These are phyloP conservation scores for Homarus gammarus DNA, from an alignment of 2,888 invertebrate species.

Conservation along the genomic window DNA sequence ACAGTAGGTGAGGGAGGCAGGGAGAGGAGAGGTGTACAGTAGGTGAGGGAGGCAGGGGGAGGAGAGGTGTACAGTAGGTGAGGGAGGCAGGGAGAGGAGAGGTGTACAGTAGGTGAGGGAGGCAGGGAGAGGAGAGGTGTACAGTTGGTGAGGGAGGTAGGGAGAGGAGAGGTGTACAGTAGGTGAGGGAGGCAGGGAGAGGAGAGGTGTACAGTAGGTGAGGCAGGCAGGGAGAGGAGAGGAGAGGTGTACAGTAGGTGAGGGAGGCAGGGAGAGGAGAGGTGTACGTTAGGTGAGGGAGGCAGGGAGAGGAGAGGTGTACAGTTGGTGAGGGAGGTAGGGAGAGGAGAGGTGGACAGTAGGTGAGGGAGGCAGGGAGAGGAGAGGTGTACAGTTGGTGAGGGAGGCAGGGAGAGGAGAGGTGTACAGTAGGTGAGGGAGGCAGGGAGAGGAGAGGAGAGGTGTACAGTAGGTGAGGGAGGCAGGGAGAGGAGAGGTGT, in stretches of 20 bases:
- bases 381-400: background rate
- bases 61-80: background rate
- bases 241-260: background rate
- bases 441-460: background rate
- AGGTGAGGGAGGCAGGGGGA: background rate
- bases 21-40: background rate
- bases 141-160: background rate
- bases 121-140: background rate
- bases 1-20: background rate
- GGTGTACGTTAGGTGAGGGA: background rate
- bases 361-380: background rate
- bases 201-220: background rate
- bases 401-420: background rate
- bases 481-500: no score
- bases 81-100: background rate
- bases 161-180: background rate
- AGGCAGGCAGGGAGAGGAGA: background rate
- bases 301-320: background rate
- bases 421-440: background rate
- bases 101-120: constrained; percentile 1
- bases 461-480: no score
- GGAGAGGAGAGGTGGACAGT: background rate
- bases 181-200: background rate
- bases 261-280: background rate
- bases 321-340: background rate